Percentiles rank a stretch among this genome's conserved stretches.
These are phyloP conservation scores for Agriopis marginaria DNA, from an alignment of 2,888 invertebrate species.

Conservation along the genomic window DNA sequence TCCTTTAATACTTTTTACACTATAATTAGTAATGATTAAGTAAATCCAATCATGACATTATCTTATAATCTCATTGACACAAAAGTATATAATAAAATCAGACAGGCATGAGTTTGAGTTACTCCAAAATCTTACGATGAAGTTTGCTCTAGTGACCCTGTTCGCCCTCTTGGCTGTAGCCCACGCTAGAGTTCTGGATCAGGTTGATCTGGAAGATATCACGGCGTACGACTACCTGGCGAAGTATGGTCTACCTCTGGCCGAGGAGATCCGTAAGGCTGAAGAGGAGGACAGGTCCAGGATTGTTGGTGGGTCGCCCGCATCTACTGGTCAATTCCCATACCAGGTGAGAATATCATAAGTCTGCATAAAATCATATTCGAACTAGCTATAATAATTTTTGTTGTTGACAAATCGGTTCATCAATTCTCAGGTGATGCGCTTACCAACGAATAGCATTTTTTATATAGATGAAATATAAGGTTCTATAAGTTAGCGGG, in stretches of 20 bases:
- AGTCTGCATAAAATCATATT: too few species aligned
- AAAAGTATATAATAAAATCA: constrained; percentile 10
- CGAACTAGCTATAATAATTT: too few species aligned
- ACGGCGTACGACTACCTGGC: constrained; percentile 55
- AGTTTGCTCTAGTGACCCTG: constrained; percentile 32
- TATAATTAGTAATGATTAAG: constrained; percentile 4
- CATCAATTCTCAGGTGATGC: too few species aligned
- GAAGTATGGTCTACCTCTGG: constrained; percentile 54
- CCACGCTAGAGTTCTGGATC: constrained; percentile 25
- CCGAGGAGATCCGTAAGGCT: constrained; percentile 50
- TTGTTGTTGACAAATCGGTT: too few species aligned
- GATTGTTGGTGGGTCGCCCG: constrained; percentile 56
- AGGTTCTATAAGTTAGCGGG: too few species aligned
- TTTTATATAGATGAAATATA: background rate
- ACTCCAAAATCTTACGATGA: constrained; percentile 32
- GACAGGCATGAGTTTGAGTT: background rate
- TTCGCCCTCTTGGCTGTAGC: constrained; percentile 45
- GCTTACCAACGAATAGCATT: too few species aligned
- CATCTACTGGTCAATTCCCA: constrained; percentile 51
- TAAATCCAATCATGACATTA: constrained; percentile 13
- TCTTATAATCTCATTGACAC: constrained; percentile 10
- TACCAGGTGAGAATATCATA: constrained; percentile 48
- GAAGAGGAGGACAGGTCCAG: constrained; percentile 51
- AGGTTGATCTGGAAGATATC: constrained; percentile 35
- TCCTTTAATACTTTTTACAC: background rate